Evolutionary conservation across 1,140 invertebrate genomes (phyloP), one percentile per base, ranked within the genome.

Genomic region (Bombus huntii): DNA sequence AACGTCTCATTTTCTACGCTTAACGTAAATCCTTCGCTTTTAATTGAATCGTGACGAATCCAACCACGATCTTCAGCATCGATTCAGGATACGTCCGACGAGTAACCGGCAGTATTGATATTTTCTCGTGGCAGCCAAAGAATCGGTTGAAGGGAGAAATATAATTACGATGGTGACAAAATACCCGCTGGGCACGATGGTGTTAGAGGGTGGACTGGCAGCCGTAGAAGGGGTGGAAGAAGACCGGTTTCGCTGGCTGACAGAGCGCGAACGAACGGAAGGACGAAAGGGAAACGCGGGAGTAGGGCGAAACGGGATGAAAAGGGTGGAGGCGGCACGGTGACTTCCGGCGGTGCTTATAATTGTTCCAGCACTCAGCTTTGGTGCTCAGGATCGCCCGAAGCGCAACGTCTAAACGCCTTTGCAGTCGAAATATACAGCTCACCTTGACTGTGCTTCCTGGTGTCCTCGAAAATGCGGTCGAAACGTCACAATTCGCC

Each of bases 131-230:
- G 39, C 78, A 68, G 37, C 31, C 65, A 59, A 71, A 81, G 89
- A 91, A 90, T 89, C 84, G 81, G 82, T 66, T 72, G 87, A 89
- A 88, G 90, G 92, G 90, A 91, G 91, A 93, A 93, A 93, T 93
- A 93, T 93, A 93, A 93, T 93, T 93, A 93, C 87, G 88, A 86
- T 88, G 92, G 93, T 93, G 93, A 93, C 91, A 93, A 93, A 93
- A 93, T 93, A 91, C 88, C 93, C 90, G 79, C 85, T 73, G 92
- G 93, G 91, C 87, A 88, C 53, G 80, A 62, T 65, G 53, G 65
- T 65, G n/a, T 62, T 42, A 31, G 71, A 62, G 83, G 76, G 47
- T 78, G 42, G 31, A 47, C 44, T 57, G 73, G 62, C 1, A 66
- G 44, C 37, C 62, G 76, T 31, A 31, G 65, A 39, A 70, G 59